phyloP scores from a whole-genome alignment of 2,888 invertebrate species.

The Mellilla xanthometata region DNA sequence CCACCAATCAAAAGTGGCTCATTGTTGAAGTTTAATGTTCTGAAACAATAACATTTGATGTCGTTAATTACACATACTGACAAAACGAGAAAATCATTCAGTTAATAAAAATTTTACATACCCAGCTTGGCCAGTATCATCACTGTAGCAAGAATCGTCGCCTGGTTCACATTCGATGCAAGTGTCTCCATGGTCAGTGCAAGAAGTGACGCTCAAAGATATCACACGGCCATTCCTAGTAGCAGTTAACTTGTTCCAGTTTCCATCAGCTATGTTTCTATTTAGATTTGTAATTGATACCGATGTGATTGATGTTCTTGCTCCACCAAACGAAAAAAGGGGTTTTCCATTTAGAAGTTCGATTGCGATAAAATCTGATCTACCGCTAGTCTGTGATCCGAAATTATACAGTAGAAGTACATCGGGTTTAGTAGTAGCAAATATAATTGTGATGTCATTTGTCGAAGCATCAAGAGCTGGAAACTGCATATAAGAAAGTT shows the following conservation, averaged over 20 bases:
- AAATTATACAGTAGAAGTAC: slow-evolving; percentile 95
- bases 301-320: slow-evolving; percentile 93
- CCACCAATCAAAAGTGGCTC: slow-evolving; percentile 94
- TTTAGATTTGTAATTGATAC: slow-evolving; percentile 86
- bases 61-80: too few species aligned
- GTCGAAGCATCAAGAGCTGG: slow-evolving; percentile 92
- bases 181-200: slow-evolving; percentile 92
- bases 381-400: slow-evolving; percentile 92
- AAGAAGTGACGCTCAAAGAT: slow-evolving; percentile 90
- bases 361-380: slow-evolving; percentile 96
- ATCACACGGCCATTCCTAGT: slow-evolving; percentile 95
- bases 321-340: slow-evolving; percentile 94
- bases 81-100: too few species aligned
- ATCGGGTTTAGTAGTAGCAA: slow-evolving; percentile 94
- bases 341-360: slow-evolving; percentile 93
- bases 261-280: slow-evolving; percentile 90
- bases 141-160: slow-evolving; percentile 91
- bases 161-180: slow-evolving; percentile 94
- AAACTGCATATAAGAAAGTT: slow-evolving; percentile 95
- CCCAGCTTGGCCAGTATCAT: slow-evolving; percentile 94
- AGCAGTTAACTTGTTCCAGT: slow-evolving; percentile 96
- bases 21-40: slow-evolving; percentile 95
- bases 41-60: slow-evolving; percentile 67
- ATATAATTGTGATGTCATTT: slow-evolving; percentile 95
- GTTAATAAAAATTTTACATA: too few species aligned